Evolutionary conservation across 2,888 invertebrate genomes (phyloP).

Genomic region (Serrognathus titanus): DNA sequence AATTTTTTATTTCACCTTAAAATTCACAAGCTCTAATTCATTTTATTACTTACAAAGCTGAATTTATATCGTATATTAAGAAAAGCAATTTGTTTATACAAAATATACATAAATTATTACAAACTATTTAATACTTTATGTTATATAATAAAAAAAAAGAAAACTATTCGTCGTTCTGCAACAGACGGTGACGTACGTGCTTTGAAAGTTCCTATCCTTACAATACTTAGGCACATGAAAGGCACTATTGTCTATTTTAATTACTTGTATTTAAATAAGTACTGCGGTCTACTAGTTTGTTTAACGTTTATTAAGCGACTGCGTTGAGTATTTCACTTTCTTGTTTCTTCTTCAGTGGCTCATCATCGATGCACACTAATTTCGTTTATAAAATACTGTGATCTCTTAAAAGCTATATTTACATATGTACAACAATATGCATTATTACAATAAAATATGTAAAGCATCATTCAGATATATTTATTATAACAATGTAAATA

Average conservation of each 20-base stretch:
- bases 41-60: conserved; percentile 45
- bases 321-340: conserved; percentile 3
- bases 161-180: not conserved
- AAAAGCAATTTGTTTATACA: conserved; percentile 39
- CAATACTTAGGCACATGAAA: conserved; percentile 38
- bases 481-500: conserved; percentile 18
- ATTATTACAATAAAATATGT: conserved; percentile 13
- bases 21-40: conserved; percentile 46
- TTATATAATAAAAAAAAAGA: conserved; percentile 14
- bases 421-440: conserved; percentile 43
- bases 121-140: conserved; percentile 31
- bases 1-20: conserved; percentile 37
- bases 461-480: conserved; percentile 7
- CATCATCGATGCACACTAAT: conserved; percentile 15
- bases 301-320: conserved; percentile 10
- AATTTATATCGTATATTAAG: conserved; percentile 26
- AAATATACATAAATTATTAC: conserved; percentile 41
- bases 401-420: conserved; percentile 29
- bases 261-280: conserved; percentile 35
- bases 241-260: conserved; percentile 40
- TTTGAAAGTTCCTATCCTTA: conserved; percentile 4
- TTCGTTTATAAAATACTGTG: conserved; percentile 33
- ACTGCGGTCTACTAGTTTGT: conserved; percentile 29
- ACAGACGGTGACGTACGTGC: not conserved
- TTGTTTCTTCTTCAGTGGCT: not conserved